phyloP scores from a whole-genome alignment of 1,140 invertebrate species.

The Drosophila erecta region DNA sequence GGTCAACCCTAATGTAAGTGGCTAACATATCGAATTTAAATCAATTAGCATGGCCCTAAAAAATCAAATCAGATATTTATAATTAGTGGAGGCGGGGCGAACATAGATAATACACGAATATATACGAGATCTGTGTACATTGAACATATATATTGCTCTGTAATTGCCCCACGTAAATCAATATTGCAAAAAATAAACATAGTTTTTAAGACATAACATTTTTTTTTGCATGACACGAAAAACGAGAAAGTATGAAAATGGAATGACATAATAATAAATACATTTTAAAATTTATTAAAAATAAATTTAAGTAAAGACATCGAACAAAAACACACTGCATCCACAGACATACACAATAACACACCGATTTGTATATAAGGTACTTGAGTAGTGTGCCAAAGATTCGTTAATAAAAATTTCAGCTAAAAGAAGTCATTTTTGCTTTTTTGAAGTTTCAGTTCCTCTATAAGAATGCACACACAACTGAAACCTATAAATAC shows the following conservation, averaged over 20 bases:
- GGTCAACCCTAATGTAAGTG: conserved; percentile 56
- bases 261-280: conserved; percentile 23
- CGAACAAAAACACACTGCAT: conserved; percentile 2
- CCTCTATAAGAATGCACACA: too few relatives aligned
- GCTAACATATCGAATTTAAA: conserved; percentile 84
- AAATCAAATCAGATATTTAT: conserved; percentile 24
- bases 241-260: conserved; percentile 2
- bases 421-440: conserved; percentile 13
- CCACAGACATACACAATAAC: conserved; percentile 15
- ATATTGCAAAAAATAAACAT: conserved; percentile 27
- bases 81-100: conserved; percentile 17
- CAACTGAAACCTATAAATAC: too few relatives aligned
- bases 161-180: conserved; percentile 24
- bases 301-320: conserved; percentile 66
- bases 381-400: conserved; percentile 43
- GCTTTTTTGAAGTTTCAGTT: too few relatives aligned
- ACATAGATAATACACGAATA: conserved; percentile 31
- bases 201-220: conserved; percentile 31
- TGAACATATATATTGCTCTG: conserved; percentile 36
- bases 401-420: conserved; percentile 47
- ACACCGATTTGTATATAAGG: conserved; percentile 44
- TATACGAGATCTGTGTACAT: conserved; percentile 50
- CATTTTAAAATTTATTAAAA: conserved; percentile 77
- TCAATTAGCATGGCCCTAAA: conserved; percentile 74
- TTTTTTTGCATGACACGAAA: conserved; percentile 44